Evolutionary conservation across 1,140 invertebrate species (phyloP), one percentile per base, ranked within the genome.

Genomic region (Vollenhovia emeryi): DNA sequence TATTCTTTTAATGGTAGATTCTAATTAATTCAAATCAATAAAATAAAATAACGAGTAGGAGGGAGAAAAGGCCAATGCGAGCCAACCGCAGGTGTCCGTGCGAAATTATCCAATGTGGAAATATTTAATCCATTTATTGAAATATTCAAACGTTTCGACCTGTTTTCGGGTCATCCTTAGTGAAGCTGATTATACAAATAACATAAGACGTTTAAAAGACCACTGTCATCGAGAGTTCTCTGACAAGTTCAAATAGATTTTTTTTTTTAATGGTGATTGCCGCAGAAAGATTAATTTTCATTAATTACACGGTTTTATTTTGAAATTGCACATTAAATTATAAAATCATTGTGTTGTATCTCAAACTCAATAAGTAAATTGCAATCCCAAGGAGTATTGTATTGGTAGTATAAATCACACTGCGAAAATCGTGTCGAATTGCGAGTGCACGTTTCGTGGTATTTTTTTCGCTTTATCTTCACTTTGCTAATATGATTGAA

Each of bases 401-500:
- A 74, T 9, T 5, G 11, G 21, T 21, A 27, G 21, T 69, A 69
- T 43, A 80, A 80, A 69, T 69, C 2, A 55, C 30, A 5, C 4
- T 11, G 5, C 6, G 21, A 69, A 69, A 55, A 79, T 79, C 2
- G 6, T 33, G 5, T 76, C 13, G 27, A 78, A 76, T 21, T 33
- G n/a, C 33, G 30, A 68, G 6, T 15, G 24, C 2, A 30, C 9
- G 55, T 69, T 69, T 40, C 36, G 6, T 18, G 36, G 24, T 2
- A 33, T 1, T 68, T 1, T 79, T 79, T 4, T 21, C 45, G 30
- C 24, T 71, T 80, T 71, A 71, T 80, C 18, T 80, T 80, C 50
- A 33, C 21, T 55, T 68, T 40, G 76, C 13, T 43, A 80, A 55
- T 69, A 43, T 11, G 48, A n/a, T 43, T 6, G 24, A 30, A 80